Base-by-base conservation (phyloP, 1,140 invertebrate genomes). In the Apis laboriosa region DNA sequence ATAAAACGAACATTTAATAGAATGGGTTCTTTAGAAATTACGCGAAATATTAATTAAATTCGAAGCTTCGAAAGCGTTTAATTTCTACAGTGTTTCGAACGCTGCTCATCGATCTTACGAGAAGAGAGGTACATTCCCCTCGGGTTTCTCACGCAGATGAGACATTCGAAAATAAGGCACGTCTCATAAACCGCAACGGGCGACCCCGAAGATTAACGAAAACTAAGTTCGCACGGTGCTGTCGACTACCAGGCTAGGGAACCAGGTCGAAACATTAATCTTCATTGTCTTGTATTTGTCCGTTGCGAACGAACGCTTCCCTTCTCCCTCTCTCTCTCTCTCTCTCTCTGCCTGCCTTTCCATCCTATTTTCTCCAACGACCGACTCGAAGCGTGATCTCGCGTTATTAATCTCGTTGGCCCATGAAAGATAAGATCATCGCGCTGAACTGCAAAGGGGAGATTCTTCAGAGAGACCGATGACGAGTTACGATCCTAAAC, bases 201-300 rank as follows among this genome's bases (percentile, higher is more conserved):
- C 11, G 49, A 34, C 76, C 58, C 53, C 63, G 15, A 15, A 51
- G 78, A 85, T 82, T 80, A 84, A 74, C 83, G 86, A 88, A 86
- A 88, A 75, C n/a, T 21, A 49, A 24, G 83, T 87, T 90, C 78
- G 21, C 87, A 84, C 85, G 81, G 68, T 80, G 43, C 67, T 53
- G 76, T 77, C 71, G 81, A 83, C 60, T 58, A 63, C 49, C 56
- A 34, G 68, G 61, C 11, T 76, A 72, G 24, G 24, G 61, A 87
- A 82, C 43, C 77, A 89, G 83, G 67, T 58, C 85, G 80, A 67
- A 85, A 85, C 90, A 92, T 92, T 92, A 92, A 92, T 91, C 91
- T 92, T 91, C 91, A 92, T 91, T 89, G 90, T 91, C 91, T 91
- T 91, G 87, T 90, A 90, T 92, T 90, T 91, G 90, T 90, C 89